Conservation (phyloP, 2,113 vertebrate species). For the Chionomys nivalis region DNA sequence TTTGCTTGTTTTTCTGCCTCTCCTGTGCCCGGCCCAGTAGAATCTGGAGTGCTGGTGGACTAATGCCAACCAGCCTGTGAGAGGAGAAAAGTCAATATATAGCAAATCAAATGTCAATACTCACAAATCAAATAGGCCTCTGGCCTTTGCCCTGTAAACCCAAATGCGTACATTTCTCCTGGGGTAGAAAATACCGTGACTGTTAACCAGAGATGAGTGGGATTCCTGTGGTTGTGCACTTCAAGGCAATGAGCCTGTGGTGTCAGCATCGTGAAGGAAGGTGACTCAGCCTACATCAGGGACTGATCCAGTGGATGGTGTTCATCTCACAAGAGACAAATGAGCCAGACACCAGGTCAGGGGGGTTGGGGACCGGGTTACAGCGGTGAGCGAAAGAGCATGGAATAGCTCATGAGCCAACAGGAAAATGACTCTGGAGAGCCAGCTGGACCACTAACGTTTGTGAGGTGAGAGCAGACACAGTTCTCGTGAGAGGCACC, state of each 20-base stretch:
- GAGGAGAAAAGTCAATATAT: neutral
- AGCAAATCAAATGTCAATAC: neutral
- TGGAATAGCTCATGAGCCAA: neutral
- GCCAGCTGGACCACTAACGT: neutral
- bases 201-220: neutral
- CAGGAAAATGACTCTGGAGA: neutral
- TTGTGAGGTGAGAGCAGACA: neutral
- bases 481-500: neutral
- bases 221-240: neutral
- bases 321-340: conserved; percentile 16
- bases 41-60: neutral
- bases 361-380: neutral
- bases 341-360: neutral
- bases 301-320: neutral
- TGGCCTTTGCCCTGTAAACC: neutral
- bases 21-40: neutral
- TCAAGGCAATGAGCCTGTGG: neutral
- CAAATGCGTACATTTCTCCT: neutral
- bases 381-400: neutral
- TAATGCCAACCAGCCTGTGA: neutral
- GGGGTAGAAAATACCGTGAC: neutral
- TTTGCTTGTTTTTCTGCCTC: neutral
- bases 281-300: neutral
- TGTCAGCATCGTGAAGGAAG: neutral
- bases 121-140: neutral